Conservation (phyloP, 2,888 invertebrate species). For the Torymus auratus region DNA sequence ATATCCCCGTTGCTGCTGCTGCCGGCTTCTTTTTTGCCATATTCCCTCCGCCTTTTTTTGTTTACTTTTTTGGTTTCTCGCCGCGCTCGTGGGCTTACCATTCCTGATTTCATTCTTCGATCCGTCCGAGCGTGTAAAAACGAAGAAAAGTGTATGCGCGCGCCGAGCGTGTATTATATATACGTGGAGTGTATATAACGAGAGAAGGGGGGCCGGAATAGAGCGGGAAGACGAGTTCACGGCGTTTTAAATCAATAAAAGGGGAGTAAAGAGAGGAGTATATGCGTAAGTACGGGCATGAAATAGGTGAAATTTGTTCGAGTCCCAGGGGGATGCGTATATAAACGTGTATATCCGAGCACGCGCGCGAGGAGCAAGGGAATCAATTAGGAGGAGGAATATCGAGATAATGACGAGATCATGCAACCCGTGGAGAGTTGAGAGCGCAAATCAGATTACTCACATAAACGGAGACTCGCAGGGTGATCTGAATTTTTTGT, state of each 20-base stretch:
- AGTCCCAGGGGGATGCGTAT: neutral
- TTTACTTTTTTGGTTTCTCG: neutral
- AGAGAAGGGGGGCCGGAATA: too few relatives aligned
- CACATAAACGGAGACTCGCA: neutral
- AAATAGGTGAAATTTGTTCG: slow-evolving; percentile 8
- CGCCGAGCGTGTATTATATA: too few relatives aligned
- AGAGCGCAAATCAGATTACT: slow-evolving; percentile 44
- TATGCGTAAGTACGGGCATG: neutral
- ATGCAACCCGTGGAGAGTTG: slow-evolving; percentile 5
- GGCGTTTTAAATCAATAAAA: slow-evolving; percentile 11
- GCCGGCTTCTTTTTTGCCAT: neutral
- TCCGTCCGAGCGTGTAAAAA: neutral
- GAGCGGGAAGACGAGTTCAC: neutral
- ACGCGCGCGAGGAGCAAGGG: neutral
- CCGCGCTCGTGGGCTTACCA: neutral
- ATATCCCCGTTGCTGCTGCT: too few relatives aligned
- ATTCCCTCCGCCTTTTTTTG: neutral
- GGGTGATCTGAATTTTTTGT: slow-evolving; percentile 13
- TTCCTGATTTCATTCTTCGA: slow-evolving; percentile 9
- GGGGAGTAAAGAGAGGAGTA: neutral
- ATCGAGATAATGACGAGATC: slow-evolving; percentile 41
- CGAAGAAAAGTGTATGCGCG: too few relatives aligned
- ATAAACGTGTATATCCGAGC: neutral
- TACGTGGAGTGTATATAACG: too few relatives aligned
- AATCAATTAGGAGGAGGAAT: slow-evolving; percentile 25